A percentile compares a stretch with the other conserved stretches of the same genome.
phyloP scores from a whole-genome alignment of 2,113 vertebrate species.

The Leptobrachium leishanense region DNA sequence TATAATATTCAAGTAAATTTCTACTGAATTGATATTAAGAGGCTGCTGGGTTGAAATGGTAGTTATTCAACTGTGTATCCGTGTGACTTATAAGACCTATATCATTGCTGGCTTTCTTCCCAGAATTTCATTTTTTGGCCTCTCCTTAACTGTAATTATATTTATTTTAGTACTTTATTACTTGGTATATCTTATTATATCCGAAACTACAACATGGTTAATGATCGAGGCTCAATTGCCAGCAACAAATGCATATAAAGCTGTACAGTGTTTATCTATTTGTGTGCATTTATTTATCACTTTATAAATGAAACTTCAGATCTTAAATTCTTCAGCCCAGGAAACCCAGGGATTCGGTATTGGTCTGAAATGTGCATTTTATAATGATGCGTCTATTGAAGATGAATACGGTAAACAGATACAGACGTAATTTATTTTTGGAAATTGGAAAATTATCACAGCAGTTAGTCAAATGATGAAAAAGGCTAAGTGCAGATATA shows the following conservation, averaged over 20 bases:
- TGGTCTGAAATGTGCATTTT: not conserved
- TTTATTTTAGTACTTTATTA: constrained; percentile 49
- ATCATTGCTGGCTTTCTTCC: constrained; percentile 47
- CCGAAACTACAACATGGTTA: constrained; percentile 42
- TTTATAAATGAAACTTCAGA: constrained; percentile 12
- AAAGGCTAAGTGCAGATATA: not conserved
- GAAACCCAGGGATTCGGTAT: not conserved
- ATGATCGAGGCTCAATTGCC: constrained; percentile 23
- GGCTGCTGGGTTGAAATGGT: constrained; percentile 43
- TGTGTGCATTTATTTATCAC: constrained; percentile 14
- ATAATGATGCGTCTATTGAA: not conserved
- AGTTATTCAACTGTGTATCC: constrained; percentile 48
- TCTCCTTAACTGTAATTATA: constrained; percentile 45
- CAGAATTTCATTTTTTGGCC: constrained; percentile 45
- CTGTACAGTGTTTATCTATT: constrained; percentile 23
- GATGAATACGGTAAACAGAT: not conserved
- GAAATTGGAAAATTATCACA: not conserved
- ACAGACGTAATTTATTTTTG: not conserved
- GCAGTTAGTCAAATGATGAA: not conserved
- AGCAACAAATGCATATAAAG: constrained; percentile 29
- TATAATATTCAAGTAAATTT: constrained; percentile 45
- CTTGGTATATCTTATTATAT: constrained; percentile 44
- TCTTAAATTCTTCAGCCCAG: not conserved
- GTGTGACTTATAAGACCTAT: constrained; percentile 43
- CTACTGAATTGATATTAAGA: constrained; percentile 44